A percentile compares a stretch with the other conserved stretches of the same genome.
Conservation (phyloP, 2,113 vertebrate species). For the Holacanthus passer region DNA sequence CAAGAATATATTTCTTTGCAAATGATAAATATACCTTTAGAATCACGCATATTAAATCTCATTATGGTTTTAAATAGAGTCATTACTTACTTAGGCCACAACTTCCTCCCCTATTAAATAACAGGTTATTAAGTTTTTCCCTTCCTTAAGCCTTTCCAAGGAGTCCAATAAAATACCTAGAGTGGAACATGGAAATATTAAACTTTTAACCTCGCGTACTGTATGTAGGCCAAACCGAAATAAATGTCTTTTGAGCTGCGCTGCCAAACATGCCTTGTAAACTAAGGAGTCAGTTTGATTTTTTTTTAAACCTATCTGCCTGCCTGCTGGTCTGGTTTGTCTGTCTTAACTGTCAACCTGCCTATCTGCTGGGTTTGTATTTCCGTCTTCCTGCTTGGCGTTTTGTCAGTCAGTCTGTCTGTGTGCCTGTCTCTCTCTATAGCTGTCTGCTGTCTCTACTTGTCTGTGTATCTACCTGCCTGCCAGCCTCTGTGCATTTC, state of each 20-base stretch:
- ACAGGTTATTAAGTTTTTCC: conserved; percentile 30
- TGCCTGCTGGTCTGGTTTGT: conserved; percentile 48
- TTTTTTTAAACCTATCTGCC: neutral
- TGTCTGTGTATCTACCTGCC: conserved; percentile 6
- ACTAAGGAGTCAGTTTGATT: conserved; percentile 12
- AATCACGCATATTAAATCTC: conserved; percentile 16
- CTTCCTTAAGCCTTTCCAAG: conserved; percentile 34
- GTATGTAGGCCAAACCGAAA: conserved; percentile 54
- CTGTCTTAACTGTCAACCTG: conserved; percentile 38
- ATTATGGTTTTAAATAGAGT: conserved; percentile 31
- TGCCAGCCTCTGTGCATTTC: conserved; percentile 12
- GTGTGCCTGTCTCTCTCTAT: neutral
- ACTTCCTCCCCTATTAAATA: conserved; percentile 38
- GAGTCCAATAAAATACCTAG: conserved; percentile 47
- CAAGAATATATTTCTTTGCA: neutral
- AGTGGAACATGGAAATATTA: conserved; percentile 57
- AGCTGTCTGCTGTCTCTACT: neutral
- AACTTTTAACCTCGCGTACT: conserved; percentile 55
- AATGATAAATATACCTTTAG: conserved; percentile 16
- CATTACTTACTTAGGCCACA: conserved; percentile 34
- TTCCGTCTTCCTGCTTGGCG: neutral
- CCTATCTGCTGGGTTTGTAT: neutral
- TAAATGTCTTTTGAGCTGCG: conserved; percentile 46
- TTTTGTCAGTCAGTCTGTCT: neutral
- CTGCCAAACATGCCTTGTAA: conserved; percentile 45